A percentile compares a stretch with the other conserved stretches of the same genome.
These are phyloP conservation scores for Drosophila mayaguana DNA, from an alignment of 2,888 invertebrate species.

Conservation along the genomic window DNA sequence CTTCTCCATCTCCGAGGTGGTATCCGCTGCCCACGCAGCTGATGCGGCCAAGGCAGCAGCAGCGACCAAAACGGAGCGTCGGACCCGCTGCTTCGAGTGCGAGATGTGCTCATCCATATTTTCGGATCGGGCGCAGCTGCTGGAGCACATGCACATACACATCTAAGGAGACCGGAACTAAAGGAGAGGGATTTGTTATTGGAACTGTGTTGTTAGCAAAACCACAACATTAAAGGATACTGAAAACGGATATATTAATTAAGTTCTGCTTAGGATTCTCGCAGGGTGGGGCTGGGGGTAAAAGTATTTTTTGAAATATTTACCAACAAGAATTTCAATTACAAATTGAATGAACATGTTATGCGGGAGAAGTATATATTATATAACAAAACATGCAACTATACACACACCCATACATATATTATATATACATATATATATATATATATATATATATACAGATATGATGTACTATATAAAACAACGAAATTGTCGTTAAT, in stretches of 20 bases:
- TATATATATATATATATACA: constrained; percentile 11
- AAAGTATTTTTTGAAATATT: constrained; percentile 70
- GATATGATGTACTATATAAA: constrained; percentile 40
- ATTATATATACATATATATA: constrained; percentile 13
- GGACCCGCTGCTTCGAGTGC: constrained; percentile 88
- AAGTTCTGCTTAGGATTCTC: constrained; percentile 52
- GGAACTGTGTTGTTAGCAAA: constrained; percentile 36
- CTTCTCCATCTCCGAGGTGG: constrained; percentile 76
- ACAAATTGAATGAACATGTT: constrained; percentile 52
- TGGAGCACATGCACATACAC: constrained; percentile 93
- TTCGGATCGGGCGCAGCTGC: constrained; percentile 89
- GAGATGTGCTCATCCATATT: constrained; percentile 94
- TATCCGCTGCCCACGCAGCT: constrained; percentile 69
- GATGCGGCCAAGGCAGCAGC: constrained; percentile 66
- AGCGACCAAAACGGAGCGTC: constrained; percentile 61
- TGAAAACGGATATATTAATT: constrained; percentile 34
- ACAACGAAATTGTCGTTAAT: constrained; percentile 61
- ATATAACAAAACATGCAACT: constrained; percentile 1
- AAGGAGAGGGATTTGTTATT: constrained; percentile 42
- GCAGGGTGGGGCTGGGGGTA: constrained; percentile 14
- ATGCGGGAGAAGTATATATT: constrained; percentile 20
- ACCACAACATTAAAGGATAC: constrained; percentile 22
- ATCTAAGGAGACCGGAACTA: constrained; percentile 85
- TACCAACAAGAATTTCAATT: constrained; percentile 57
- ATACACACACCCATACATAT: constrained; percentile 15